Evolutionary conservation across 2,113 vertebrate species (phyloP), one percentile per base, ranked within the genome.

Genomic region (Pagrus major): DNA sequence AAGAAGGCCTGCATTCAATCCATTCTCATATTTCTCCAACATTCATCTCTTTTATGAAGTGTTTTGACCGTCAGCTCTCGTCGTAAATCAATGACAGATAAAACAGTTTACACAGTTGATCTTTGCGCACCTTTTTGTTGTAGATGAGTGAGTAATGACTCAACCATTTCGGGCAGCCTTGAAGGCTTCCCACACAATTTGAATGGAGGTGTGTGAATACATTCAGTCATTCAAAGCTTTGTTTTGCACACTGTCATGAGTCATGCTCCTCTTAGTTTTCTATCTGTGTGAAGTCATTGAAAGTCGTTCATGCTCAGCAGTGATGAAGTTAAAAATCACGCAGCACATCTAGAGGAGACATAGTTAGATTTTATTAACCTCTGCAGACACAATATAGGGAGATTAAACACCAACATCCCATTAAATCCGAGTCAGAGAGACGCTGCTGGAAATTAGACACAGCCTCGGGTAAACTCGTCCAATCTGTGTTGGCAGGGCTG

Each of bases 391-490:
- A 42, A 2, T 25, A 23, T 35, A 4, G 14, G 25, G 27, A 46
- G 2, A 33, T 20, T 21, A 10, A 37, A 15, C 5, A 25, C 46
- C 31, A 54, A 31, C 18, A 15, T 55, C 6, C 27, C 3, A 56
- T 58, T 54, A 51, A 25, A 2, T n/a, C 12, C 25, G 6, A 58
- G 11, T 47, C 12, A 29, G 16, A 23, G 21, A 1, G 55, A 3
- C 44, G 33, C 14, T 51, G n/a, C n/a, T 25, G 4, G 25, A 47
- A 18, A 11, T 33, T 23, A 21, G 14, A 23, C 42, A 9, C 2
- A 1, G n/a, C n/a, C n/a, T n/a, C n/a, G 1, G 16, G 12, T 41
- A 11, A 41, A 52, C 12, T 21, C 1, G 8, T 27, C 1, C 0
- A 4, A 10, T 29, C 15, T 56, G 59, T 46, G 23, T 31, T 69